Evolutionary conservation across 1,140 invertebrate genomes (phyloP).

Genomic region (Ostrea denselamellosa): DNA sequence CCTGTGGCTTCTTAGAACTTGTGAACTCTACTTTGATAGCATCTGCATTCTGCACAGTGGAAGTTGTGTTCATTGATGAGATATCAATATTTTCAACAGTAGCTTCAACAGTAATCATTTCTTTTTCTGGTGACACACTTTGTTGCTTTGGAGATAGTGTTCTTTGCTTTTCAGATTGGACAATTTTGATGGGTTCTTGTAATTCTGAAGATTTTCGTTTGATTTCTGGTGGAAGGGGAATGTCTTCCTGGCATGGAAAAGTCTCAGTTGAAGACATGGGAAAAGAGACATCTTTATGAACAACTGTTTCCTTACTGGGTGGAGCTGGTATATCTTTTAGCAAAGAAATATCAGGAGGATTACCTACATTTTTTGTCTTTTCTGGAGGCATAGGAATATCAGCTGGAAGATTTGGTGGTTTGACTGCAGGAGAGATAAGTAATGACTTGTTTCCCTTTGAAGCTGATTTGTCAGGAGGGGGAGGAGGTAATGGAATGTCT

Average conservation of each 20-base stretch:
- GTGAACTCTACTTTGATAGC: not conserved
- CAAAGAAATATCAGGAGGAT: not conserved
- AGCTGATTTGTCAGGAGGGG: not conserved
- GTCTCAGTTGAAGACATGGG: not conserved
- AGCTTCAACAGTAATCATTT: not conserved
- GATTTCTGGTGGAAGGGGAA: slow-evolving; percentile 29
- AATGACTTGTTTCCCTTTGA: not conserved
- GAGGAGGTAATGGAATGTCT: slow-evolving; percentile 32
- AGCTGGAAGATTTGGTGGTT: not conserved
- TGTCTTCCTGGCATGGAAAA: not conserved
- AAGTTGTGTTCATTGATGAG: not conserved
- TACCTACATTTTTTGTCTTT: not conserved
- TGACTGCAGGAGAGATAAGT: not conserved
- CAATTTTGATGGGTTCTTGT: not conserved
- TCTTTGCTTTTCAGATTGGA: not conserved
- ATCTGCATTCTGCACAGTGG: not conserved
- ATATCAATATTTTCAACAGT: not conserved
- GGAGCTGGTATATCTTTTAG: not conserved
- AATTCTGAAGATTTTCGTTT: not conserved
- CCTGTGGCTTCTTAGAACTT: not conserved
- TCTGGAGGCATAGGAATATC: slow-evolving; percentile 15
- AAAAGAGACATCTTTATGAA: not conserved
- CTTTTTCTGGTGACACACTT: not conserved
- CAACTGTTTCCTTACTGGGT: not conserved
- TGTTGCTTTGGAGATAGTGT: not conserved